Evolutionary conservation across 1,140 invertebrate genomes (phyloP), one percentile per base, ranked within the genome.

Genomic region (Tribolium madens): DNA sequence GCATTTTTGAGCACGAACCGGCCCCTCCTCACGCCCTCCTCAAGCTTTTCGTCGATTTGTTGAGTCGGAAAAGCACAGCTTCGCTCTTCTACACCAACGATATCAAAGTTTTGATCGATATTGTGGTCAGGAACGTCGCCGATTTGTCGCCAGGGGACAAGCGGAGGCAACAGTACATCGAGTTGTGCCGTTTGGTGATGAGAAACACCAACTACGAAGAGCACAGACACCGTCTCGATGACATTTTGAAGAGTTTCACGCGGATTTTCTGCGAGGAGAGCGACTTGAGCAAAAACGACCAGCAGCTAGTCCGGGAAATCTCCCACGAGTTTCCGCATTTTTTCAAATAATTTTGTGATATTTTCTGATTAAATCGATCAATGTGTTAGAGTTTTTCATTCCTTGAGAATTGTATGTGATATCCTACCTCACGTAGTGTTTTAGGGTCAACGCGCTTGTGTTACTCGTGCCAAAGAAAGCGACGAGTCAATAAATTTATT

Each of bases 81-180:
- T 89, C 91, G 79, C 89, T 97, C 33, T 95, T 97, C 84, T 98
- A 98, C 84, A 96, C 95, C 0, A 98, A 97, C 84, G 96, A 98
- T 85, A 92, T 94, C 1, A 95, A 95, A 87, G 96, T 98, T 36
- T 88, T 97, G 18, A 93, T 98, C 79, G 96, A 98, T 84, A 97
- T 98, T 83, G 92, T 97, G 52, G 91, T 97, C 14, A 87, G 96
- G 21, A 94, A 97, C 84, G 87, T 98, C 3, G 92, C 94, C 4
- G 96, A 98, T 86, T 89, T 97, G 75, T 92, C 94, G 52, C 91
- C 95, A n/a, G 95, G 94, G 46, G 95, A 96, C 87, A 87, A 94
- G 93, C 87, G 90, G 72, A 89, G 94, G 46, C 89, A 91, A 70
- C 90, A 92, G 82, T 95, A 95, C 85, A 87, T 96, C 36, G 90